These are phyloP conservation scores for Blastobasis adustella DNA, from an alignment of 2,888 invertebrate species.

Conservation along the genomic window DNA sequence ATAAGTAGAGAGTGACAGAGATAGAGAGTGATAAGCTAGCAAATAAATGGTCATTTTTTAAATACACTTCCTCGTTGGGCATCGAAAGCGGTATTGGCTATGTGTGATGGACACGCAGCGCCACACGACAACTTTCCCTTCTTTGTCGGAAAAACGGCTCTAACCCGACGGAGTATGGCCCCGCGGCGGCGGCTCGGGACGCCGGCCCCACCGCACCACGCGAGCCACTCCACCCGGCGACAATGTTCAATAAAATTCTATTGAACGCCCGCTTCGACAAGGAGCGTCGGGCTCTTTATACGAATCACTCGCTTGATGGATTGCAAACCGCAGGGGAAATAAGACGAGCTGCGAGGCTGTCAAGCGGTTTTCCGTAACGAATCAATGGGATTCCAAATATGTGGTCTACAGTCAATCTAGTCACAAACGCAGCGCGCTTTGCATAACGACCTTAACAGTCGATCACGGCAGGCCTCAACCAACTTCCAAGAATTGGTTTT, in stretches of 20 bases:
- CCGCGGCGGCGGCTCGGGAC: slow-evolving; percentile 31
- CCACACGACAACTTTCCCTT: slow-evolving; percentile 65
- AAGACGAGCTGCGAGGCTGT: too few relatives aligned
- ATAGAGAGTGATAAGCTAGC: too few relatives aligned
- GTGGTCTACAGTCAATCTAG: too few relatives aligned
- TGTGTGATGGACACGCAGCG: slow-evolving; percentile 54
- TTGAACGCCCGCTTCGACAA: slow-evolving; percentile 8
- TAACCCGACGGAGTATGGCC: slow-evolving; percentile 41
- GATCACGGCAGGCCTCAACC: slow-evolving; percentile 27
- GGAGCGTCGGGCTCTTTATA: background rate
- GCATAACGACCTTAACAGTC: slow-evolving; percentile 27
- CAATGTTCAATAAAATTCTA: slow-evolving; percentile 22
- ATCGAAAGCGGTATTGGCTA: slow-evolving; percentile 65
- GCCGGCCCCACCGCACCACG: slow-evolving; percentile 31
- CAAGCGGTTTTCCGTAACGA: too few relatives aligned
- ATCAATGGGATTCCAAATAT: too few relatives aligned
- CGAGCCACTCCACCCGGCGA: slow-evolving; percentile 15
- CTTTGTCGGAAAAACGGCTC: slow-evolving; percentile 64
- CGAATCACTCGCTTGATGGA: background rate
- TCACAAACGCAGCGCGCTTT: slow-evolving; percentile 26
- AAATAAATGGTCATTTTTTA: slow-evolving; percentile 14
- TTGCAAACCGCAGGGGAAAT: background rate
- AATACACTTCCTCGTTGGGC: slow-evolving; percentile 53
- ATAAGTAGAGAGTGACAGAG: too few relatives aligned
- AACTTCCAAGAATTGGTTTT: slow-evolving; percentile 24